phyloP scores from a whole-genome alignment of 1,140 invertebrate species.

The Drosophila yakuba region DNA sequence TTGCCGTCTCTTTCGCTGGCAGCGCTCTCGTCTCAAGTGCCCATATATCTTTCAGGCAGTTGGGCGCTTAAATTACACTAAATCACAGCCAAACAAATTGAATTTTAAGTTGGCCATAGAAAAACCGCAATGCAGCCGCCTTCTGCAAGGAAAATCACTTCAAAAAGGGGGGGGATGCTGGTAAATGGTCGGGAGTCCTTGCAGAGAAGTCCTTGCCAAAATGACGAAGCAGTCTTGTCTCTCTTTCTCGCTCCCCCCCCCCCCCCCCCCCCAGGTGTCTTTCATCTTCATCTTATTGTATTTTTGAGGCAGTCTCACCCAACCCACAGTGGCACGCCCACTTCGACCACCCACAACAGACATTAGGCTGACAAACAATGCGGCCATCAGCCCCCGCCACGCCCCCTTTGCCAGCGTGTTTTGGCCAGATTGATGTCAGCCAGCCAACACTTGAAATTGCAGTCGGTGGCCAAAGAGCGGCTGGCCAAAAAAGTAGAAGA shows the following conservation, averaged over 20 bases:
- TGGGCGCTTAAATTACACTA: slow-evolving; percentile 80
- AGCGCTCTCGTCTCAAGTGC: slow-evolving; percentile 50
- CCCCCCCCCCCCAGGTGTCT: slow-evolving; percentile 57
- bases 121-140: slow-evolving; percentile 72
- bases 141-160: slow-evolving; percentile 73
- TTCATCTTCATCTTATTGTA: slow-evolving; percentile 81
- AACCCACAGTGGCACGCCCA: neutral
- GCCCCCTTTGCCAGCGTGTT: slow-evolving; percentile 37
- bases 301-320: slow-evolving; percentile 51
- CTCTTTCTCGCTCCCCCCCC: neutral
- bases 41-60: slow-evolving; percentile 73
- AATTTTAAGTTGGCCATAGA: slow-evolving; percentile 79
- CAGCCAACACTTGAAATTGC: slow-evolving; percentile 74
- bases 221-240: slow-evolving; percentile 64
- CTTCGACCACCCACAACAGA: slow-evolving; percentile 47
- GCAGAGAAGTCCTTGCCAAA: slow-evolving; percentile 66
- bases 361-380: slow-evolving; percentile 81
- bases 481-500: slow-evolving; percentile 18
- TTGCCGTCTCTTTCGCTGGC: slow-evolving; percentile 2
- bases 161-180: slow-evolving; percentile 35
- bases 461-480: slow-evolving; percentile 44
- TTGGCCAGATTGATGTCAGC: slow-evolving; percentile 72
- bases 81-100: slow-evolving; percentile 81
- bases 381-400: slow-evolving; percentile 31
- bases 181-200: neutral